Conservation (phyloP, 1,140 invertebrate genomes). For the Meloidogyne hapla region DNA sequence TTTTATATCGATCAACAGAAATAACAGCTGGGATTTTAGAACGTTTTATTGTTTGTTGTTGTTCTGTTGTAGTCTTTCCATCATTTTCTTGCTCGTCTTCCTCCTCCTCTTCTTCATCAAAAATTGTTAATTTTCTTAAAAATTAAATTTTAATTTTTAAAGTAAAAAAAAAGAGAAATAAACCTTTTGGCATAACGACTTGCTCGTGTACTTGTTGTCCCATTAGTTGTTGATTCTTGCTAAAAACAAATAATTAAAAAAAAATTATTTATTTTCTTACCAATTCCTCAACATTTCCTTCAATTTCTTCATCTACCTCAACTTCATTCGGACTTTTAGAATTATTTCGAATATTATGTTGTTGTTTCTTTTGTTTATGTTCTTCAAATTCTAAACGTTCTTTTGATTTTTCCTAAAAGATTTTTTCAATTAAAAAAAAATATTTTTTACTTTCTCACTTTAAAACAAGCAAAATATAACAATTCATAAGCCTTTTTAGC, state of each 20-base stretch:
- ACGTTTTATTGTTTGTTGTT: conserved; percentile 19
- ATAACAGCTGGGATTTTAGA: conserved; percentile 39
- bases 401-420: conserved; percentile 50
- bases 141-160: conserved; percentile 14
- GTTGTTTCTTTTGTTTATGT: conserved; percentile 20
- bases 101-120: conserved; percentile 12
- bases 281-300: conserved; percentile 5
- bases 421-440: conserved; percentile 3
- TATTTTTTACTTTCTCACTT: conserved; percentile 68
- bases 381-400: conserved; percentile 42
- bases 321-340: conserved; percentile 14
- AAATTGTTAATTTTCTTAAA: conserved; percentile 19
- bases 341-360: conserved; percentile 17
- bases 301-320: conserved; percentile 49
- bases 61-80: background rate
- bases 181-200: conserved; percentile 27
- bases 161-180: background rate
- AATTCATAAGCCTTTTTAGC: conserved; percentile 88
- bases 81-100: background rate
- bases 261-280: background rate
- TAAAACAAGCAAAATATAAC: conserved; percentile 96
- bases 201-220: conserved; percentile 24
- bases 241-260: background rate
- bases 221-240: conserved; percentile 8
- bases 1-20: conserved; percentile 57